These are phyloP conservation scores for Merops nubicus DNA, from an alignment of 2,113 vertebrate genomes.

Conservation along the genomic window DNA sequence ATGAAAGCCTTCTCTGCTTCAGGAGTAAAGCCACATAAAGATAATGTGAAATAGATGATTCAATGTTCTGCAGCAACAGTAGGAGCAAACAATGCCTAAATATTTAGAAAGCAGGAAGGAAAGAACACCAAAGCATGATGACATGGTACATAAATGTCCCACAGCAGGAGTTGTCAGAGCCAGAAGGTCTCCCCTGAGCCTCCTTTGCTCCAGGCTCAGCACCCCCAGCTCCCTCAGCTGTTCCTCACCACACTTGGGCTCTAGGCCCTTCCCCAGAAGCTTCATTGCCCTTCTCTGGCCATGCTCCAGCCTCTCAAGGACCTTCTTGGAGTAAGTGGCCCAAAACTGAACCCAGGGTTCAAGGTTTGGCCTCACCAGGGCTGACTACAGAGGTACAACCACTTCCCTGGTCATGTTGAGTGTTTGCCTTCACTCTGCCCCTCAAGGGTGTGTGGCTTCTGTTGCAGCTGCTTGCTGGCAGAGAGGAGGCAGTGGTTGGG, in stretches of 20 bases:
- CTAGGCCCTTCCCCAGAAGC: no score
- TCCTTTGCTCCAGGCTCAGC: no score
- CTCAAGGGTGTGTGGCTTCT: neutral
- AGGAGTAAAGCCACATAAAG: slow-evolving; percentile 19
- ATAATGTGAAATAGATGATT: slow-evolving; percentile 6
- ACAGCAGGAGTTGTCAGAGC: neutral
- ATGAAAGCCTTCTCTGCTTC: slow-evolving; percentile 1
- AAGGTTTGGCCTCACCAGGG: no score
- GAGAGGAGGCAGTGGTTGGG: neutral
- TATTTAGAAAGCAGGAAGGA: slow-evolving; percentile 27
- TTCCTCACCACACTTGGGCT: no score
- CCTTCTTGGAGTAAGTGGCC: no score
- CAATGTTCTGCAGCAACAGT: neutral
- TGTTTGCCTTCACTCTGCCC: neutral
- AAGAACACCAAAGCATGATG: neutral
- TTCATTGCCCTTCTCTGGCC: no score
- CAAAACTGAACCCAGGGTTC: neutral
- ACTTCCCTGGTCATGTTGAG: no score
- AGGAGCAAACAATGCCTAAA: slow-evolving; percentile 30
- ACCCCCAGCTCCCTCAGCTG: no score
- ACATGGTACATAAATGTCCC: neutral
- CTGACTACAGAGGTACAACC: no score
- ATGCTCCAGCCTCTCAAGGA: no score
- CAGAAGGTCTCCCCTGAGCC: no score
- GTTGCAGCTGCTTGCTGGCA: neutral